Percentiles rank a stretch among this genome's conserved stretches.
Conservation (phyloP, 1,140 invertebrate species). For the Lamellibrachia luymesi region DNA sequence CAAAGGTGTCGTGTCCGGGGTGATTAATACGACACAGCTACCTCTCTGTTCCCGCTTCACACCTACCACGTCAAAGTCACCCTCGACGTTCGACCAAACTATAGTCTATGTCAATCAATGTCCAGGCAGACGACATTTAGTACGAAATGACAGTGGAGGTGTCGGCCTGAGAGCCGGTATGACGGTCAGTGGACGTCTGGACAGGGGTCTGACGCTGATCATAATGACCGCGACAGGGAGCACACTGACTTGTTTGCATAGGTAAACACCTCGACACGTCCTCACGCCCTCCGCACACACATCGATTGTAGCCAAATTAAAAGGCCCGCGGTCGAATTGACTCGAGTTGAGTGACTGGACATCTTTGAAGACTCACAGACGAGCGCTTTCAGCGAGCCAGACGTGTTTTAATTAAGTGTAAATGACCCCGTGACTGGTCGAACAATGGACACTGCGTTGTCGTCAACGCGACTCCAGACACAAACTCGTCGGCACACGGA, state of each 20-base stretch:
- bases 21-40: not conserved
- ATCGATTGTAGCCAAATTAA: not conserved
- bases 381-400: not conserved
- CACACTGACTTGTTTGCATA: not conserved
- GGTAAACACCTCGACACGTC: not conserved
- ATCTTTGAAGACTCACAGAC: not conserved
- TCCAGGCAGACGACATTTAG: not conserved
- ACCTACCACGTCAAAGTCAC: not conserved
- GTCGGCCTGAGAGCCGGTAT: not conserved
- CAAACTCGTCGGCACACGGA: not conserved
- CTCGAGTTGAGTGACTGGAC: not conserved
- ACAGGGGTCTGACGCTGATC: not conserved
- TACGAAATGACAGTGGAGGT: not conserved
- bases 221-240: not conserved
- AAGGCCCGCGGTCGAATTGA: not conserved
- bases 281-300: not conserved
- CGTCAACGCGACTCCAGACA: not conserved
- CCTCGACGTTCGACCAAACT: not conserved
- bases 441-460: not conserved
- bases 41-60: not conserved
- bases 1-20: not conserved
- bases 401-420: slow-evolving; percentile 5
- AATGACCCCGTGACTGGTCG: not conserved
- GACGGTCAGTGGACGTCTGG: not conserved
- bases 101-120: not conserved